Conservation (phyloP, 2,113 vertebrate genomes). For the Lynx canadensis region DNA sequence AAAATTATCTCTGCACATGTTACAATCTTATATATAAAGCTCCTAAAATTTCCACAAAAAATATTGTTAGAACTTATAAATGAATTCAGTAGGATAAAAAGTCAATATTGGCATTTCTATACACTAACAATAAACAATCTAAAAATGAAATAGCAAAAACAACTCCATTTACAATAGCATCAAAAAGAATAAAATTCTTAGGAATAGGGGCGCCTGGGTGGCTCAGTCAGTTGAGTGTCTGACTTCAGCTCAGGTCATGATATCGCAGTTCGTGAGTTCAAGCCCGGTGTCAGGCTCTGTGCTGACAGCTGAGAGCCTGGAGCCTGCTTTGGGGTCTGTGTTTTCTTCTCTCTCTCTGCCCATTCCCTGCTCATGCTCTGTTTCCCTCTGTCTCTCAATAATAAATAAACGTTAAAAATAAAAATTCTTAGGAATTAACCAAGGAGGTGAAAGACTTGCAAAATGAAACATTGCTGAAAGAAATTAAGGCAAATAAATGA, state of each 20-base stretch:
- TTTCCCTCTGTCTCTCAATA: too few species aligned
- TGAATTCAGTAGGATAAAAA: background rate
- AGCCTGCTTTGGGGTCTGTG: too few species aligned
- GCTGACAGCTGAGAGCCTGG: too few species aligned
- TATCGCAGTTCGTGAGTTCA: too few species aligned
- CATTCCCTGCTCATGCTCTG: too few species aligned
- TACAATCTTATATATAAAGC: background rate
- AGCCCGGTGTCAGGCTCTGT: too few species aligned
- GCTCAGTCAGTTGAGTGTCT: too few species aligned
- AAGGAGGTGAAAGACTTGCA: background rate
- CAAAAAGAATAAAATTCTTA: background rate
- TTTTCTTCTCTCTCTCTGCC: too few species aligned
- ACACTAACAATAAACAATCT: background rate
- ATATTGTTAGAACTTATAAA: background rate
- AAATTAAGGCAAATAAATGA: background rate
- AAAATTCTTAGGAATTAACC: background rate
- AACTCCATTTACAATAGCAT: background rate
- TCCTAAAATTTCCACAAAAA: background rate
- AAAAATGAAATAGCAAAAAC: background rate
- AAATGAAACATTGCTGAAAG: background rate
- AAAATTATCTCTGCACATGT: background rate
- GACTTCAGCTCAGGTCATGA: too few species aligned
- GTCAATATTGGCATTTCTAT: background rate
- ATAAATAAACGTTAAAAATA: too few species aligned
- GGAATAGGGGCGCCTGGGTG: background rate